These are phyloP conservation scores for Epiperipatus broadwayi DNA, from an alignment of 2,888 invertebrate species.

Conservation along the genomic window DNA sequence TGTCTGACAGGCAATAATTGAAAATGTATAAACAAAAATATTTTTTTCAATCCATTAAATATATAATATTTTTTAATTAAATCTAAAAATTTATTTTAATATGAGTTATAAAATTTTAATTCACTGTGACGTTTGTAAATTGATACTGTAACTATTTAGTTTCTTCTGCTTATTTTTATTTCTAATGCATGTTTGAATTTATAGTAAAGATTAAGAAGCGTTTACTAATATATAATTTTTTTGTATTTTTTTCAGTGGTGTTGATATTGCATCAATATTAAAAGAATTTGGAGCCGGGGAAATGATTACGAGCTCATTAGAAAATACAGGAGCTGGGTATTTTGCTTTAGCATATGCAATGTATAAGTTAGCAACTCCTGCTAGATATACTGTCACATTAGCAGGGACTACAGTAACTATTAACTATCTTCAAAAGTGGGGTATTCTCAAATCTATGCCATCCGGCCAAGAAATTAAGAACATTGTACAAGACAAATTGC, in stretches of 20 bases:
- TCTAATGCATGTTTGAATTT: too few relatives aligned
- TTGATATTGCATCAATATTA: constrained; percentile 62
- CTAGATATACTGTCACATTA: constrained; percentile 79
- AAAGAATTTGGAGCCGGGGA: constrained; percentile 60
- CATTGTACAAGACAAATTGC: neutral
- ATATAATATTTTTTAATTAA: too few relatives aligned
- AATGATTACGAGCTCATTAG: constrained; percentile 49
- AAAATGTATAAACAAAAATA: too few relatives aligned
- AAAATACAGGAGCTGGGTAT: constrained; percentile 61
- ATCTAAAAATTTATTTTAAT: too few relatives aligned
- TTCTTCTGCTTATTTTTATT: too few relatives aligned
- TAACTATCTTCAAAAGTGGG: constrained; percentile 52
- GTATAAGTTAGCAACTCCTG: constrained; percentile 78
- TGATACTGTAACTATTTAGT: too few relatives aligned
- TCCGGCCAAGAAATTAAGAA: constrained; percentile 1
- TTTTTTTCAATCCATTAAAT: too few relatives aligned
- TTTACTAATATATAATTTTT: constrained; percentile 7
- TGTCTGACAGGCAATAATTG: too few relatives aligned
- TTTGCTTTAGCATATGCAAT: constrained; percentile 71
- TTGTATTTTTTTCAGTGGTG: constrained; percentile 45
- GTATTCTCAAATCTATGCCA: constrained; percentile 64
- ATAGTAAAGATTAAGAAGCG: too few relatives aligned
- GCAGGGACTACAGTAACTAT: constrained; percentile 71
- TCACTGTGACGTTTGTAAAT: too few relatives aligned
- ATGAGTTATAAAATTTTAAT: too few relatives aligned